Percentiles rank a stretch among this genome's conserved stretches.
These are phyloP conservation scores for Talpa occidentalis DNA, from an alignment of 2,113 vertebrate species.

Conservation along the genomic window DNA sequence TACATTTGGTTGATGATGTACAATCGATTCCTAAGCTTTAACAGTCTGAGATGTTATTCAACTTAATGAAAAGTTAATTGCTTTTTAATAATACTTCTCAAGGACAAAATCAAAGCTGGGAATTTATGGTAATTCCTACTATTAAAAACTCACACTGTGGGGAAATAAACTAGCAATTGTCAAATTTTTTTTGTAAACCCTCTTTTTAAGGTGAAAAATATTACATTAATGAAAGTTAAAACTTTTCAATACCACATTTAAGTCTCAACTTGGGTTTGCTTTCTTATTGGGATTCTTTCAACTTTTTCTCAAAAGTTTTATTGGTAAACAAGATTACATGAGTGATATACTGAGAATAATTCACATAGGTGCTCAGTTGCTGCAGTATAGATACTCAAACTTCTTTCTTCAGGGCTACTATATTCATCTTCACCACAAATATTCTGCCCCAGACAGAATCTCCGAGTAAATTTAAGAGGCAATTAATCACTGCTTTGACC, in stretches of 20 bases:
- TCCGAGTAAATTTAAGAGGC: not conserved
- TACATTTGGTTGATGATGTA: not conserved
- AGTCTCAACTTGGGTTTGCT: not conserved
- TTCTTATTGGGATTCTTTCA: not conserved
- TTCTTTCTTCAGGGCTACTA: constrained; percentile 27
- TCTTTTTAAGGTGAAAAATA: constrained; percentile 3
- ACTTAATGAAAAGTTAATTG: constrained; percentile 30
- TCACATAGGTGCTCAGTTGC: not conserved
- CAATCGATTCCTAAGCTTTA: not conserved
- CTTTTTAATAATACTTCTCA: not conserved
- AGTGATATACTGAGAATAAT: not conserved
- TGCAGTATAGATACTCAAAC: not conserved
- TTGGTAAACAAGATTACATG: not conserved
- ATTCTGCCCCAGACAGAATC: not conserved
- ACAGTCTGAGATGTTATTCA: constrained; percentile 11
- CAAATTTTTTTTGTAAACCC: not conserved
- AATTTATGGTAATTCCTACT: not conserved
- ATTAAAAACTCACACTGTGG: not conserved
- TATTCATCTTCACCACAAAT: not conserved
- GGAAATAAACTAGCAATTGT: constrained; percentile 3
- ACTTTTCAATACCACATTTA: not conserved
- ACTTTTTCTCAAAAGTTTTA: constrained; percentile 14
- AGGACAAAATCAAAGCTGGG: constrained; percentile 10
- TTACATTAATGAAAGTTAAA: constrained; percentile 4
- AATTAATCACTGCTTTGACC: not conserved